These are phyloP conservation scores for Rhinogobio ventralis DNA, from an alignment of 2,797 vertebrate genomes.

Conservation along the genomic window DNA sequence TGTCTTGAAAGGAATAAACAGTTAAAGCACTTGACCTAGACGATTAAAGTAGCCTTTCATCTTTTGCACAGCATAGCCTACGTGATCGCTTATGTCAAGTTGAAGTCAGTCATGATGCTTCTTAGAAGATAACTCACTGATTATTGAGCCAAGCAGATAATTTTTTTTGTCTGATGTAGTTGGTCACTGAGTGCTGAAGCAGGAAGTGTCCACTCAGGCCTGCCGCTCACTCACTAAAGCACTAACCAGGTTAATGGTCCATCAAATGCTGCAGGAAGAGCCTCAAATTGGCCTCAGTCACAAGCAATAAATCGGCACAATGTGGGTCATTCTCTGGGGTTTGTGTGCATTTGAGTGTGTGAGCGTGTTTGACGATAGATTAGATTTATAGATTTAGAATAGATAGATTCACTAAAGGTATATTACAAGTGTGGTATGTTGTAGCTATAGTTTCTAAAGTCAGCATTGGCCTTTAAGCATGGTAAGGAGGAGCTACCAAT, in stretches of 20 bases:
- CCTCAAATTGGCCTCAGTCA: conserved; percentile 32
- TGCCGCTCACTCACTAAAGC: conserved; percentile 9
- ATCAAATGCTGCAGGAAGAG: conserved; percentile 41
- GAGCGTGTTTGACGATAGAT: conserved; percentile 27
- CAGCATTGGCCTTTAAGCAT: too few species aligned
- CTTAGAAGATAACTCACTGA: neutral
- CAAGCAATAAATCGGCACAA: conserved; percentile 29
- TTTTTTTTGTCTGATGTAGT: neutral
- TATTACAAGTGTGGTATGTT: too few species aligned
- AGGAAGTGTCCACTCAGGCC: neutral
- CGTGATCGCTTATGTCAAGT: neutral
- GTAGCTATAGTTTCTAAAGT: too few species aligned
- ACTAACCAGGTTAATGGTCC: conserved; percentile 44
- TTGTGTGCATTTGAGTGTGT: neutral
- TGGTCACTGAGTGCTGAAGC: neutral
- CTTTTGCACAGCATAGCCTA: neutral
- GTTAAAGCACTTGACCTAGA: conserved; percentile 20
- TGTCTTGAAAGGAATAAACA: neutral
- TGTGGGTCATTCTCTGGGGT: conserved; percentile 26
- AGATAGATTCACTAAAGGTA: too few species aligned
- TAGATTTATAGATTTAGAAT: too few species aligned
- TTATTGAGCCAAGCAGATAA: neutral
- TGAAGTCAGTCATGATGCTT: neutral
- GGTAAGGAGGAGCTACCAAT: too few species aligned
- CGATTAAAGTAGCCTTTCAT: neutral